phyloP scores from a whole-genome alignment of 2,888 invertebrate species.

The Stenurella melanura region DNA sequence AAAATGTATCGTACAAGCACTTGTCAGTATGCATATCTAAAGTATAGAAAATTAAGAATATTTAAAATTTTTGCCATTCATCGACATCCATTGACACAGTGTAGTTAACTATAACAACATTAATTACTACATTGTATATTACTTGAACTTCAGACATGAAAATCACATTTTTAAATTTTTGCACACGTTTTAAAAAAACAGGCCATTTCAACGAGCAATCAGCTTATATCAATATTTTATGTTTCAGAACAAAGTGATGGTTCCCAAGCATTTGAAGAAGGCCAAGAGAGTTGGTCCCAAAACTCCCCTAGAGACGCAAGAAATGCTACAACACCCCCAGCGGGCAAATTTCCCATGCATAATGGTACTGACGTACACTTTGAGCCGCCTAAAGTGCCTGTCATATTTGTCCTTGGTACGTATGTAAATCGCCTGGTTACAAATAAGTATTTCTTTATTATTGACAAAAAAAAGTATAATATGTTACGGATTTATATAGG shows the following conservation, averaged over 20 bases:
- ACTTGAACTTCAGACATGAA: too few relatives aligned
- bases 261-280: slow-evolving; percentile 77
- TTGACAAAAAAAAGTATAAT: too few relatives aligned
- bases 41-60: too few relatives aligned
- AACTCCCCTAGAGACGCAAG: slow-evolving; percentile 73
- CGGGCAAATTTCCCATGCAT: slow-evolving; percentile 85
- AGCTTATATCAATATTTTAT: slow-evolving; percentile 35
- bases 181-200: neutral
- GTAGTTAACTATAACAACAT: too few relatives aligned
- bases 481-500: too few relatives aligned
- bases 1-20: too few relatives aligned
- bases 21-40: too few relatives aligned
- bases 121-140: too few relatives aligned
- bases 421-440: neutral
- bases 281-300: slow-evolving; percentile 74
- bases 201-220: neutral
- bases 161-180: too few relatives aligned
- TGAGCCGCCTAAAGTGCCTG: slow-evolving; percentile 89
- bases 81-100: too few relatives aligned
- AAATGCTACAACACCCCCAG: slow-evolving; percentile 78
- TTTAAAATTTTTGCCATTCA: too few relatives aligned
- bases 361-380: slow-evolving; percentile 88
- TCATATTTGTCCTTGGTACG: slow-evolving; percentile 91
- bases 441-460: slow-evolving; percentile 36
- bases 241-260: slow-evolving; percentile 86